A percentile compares a stretch with the other conserved stretches of the same genome.
These are phyloP conservation scores for Pangasius mekongensis DNA, from an alignment of 2,797 vertebrate species.

Conservation along the genomic window DNA sequence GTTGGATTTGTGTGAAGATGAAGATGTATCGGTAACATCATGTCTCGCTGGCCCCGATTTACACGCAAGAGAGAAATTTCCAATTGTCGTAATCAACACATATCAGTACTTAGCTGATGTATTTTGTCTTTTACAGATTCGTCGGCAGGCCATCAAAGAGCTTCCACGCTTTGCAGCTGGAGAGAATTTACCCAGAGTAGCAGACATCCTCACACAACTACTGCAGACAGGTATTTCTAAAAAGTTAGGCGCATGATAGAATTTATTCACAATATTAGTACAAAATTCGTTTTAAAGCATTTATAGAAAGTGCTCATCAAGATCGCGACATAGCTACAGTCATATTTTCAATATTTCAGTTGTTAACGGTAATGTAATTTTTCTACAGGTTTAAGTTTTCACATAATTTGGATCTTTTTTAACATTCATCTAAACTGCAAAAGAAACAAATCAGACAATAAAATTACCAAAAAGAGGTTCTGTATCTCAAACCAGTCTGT, in stretches of 20 bases:
- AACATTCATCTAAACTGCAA: not conserved
- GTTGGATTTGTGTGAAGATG: constrained; percentile 96
- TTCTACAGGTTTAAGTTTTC: not conserved
- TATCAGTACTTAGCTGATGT: not conserved
- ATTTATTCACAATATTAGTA: not conserved
- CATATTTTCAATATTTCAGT: not conserved
- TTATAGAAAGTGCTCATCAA: not conserved
- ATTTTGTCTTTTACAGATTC: constrained; percentile 79
- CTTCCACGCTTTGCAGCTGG: constrained; percentile 96
- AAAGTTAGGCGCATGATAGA: not conserved
- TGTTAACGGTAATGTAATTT: not conserved
- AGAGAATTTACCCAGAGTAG: constrained; percentile 93
- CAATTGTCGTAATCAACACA: not conserved
- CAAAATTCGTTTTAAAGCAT: not conserved
- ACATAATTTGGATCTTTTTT: not conserved
- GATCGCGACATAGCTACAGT: not conserved
- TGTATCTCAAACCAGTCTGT: not conserved
- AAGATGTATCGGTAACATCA: constrained; percentile 92
- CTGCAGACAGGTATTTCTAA: constrained; percentile 87
- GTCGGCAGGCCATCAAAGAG: constrained; percentile 96
- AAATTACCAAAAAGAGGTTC: too few relatives aligned
- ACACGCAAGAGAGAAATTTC: not conserved
- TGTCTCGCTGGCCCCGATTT: not conserved
- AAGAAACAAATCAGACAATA: not conserved
- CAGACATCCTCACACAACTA: constrained; percentile 96